Evolutionary conservation across 2,888 invertebrate genomes (phyloP), one percentile per base, ranked within the genome.

Genomic region (Leptarthrus brevirostris): DNA sequence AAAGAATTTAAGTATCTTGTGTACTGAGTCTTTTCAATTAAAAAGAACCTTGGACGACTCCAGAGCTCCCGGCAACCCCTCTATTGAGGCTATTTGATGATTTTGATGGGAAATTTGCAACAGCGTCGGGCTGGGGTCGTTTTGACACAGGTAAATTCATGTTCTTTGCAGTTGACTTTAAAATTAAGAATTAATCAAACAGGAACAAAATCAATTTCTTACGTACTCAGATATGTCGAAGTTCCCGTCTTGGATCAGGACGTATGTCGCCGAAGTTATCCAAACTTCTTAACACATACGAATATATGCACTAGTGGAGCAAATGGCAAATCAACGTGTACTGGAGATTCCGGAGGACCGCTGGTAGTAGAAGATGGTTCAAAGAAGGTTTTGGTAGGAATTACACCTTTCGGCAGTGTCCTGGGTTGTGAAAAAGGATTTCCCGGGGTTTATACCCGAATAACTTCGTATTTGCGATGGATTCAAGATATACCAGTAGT

Each of bases 321-420:
- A 2, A 77, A 77, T 0, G 79, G 80, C 0, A 77, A 78, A 24
- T 81, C 82, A 16, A 80, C 80, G 4, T 84, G 84, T 69, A 79
- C 79, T 58, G 84, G 83, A 0, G 83, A 84, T 72, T 83, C 83
- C 2, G 83, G 83, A 3, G 84, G 83, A 2, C 84, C 84, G 0
- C 72, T 84, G 20, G 78, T 81, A 24, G 74, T 82, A 30, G 83
- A 81, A 71, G 80, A 83, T 1, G 72, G 56, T 12, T 82, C 81
- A 53, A 81, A 79, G 47, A 80, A 81, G 2, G 79, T 82, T 8
- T 78, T 84, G 6, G 79, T 84, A 47, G 84, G 84, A 0, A 76
- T 84, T 22, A 84, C 83, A 3, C 84, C 84, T 1, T 84, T 83
- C 69, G 84, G 84, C 18, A 83, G 82, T 73, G 83, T 83, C 69